Evolutionary conservation across 2,888 invertebrate genomes (phyloP).

Genomic region (Hyles lineata): DNA sequence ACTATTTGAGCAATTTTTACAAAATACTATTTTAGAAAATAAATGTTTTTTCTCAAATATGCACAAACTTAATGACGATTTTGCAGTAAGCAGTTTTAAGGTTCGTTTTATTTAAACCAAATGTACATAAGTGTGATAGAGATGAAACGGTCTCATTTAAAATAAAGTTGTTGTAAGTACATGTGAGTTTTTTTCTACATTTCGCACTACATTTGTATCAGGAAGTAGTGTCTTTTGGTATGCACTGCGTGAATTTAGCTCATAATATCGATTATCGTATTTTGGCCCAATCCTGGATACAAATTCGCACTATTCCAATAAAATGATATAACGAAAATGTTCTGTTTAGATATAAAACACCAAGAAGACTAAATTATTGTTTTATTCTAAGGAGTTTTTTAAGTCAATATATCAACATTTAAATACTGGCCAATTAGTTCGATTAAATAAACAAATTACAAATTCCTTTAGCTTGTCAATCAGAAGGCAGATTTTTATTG

Average conservation of each 20-base stretch:
- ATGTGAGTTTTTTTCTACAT: slow-evolving; percentile 37
- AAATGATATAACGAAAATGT: not conserved
- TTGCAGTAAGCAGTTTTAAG: slow-evolving; percentile 77
- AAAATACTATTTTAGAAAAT: slow-evolving; percentile 68
- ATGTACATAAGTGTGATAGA: slow-evolving; percentile 85
- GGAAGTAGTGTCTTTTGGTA: no score
- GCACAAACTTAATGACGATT: slow-evolving; percentile 82
- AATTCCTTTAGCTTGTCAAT: slow-evolving; percentile 40
- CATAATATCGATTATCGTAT: no score
- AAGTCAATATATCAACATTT: not conserved
- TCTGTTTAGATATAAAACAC: not conserved
- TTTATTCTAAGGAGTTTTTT: slow-evolving; percentile 14
- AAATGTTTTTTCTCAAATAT: slow-evolving; percentile 80
- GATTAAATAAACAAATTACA: not conserved
- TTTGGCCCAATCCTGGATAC: not conserved
- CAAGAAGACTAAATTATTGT: not conserved
- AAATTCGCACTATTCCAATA: not conserved
- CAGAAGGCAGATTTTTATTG: slow-evolving; percentile 49
- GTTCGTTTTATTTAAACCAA: slow-evolving; percentile 84
- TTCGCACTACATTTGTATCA: not conserved
- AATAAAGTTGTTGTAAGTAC: slow-evolving; percentile 83
- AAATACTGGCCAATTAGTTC: not conserved
- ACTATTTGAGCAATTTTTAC: slow-evolving; percentile 72
- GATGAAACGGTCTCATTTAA: slow-evolving; percentile 84
- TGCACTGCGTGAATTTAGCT: no score